A percentile compares a stretch with the other conserved stretches of the same genome.
Conservation (phyloP, 2,888 invertebrate species). For the Halictus ligatus region DNA sequence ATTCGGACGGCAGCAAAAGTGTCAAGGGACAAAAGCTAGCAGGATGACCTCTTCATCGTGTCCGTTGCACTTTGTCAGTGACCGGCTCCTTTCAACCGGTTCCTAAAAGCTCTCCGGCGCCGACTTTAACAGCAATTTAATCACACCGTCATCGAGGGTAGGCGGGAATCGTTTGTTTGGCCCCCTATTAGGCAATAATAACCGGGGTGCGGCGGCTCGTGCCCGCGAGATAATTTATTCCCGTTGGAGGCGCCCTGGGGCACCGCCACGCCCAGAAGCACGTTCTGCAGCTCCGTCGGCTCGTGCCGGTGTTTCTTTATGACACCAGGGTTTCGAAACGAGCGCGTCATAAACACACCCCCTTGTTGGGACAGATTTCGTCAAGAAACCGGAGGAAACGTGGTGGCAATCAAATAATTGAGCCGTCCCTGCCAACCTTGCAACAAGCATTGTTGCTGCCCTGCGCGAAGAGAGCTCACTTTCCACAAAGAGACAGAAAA, state of each 20-base stretch:
- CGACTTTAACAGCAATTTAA: slow-evolving; percentile 73
- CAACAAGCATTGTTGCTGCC: not conserved
- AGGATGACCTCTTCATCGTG: not conserved
- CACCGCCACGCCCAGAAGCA: slow-evolving; percentile 81
- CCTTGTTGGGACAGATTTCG: slow-evolving; percentile 52
- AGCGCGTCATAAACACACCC: slow-evolving; percentile 82
- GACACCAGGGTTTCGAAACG: slow-evolving; percentile 79
- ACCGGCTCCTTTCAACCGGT: slow-evolving; percentile 34
- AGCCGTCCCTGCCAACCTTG: not conserved
- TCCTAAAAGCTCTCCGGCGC: slow-evolving; percentile 19
- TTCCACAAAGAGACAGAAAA: not conserved
- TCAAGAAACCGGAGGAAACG: slow-evolving; percentile 19
- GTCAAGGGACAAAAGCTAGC: not conserved
- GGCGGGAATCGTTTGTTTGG: slow-evolving; percentile 82
- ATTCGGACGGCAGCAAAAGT: not conserved
- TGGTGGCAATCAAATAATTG: not conserved
- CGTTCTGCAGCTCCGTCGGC: slow-evolving; percentile 65
- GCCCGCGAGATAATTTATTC: slow-evolving; percentile 80
- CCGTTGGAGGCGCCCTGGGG: slow-evolving; percentile 80
- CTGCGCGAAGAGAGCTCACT: not conserved
- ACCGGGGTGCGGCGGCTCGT: slow-evolving; percentile 76
- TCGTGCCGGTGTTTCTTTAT: slow-evolving; percentile 80
- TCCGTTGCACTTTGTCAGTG: not conserved
- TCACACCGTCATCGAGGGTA: slow-evolving; percentile 77
- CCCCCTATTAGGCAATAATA: slow-evolving; percentile 82